These are phyloP conservation scores for Brachionus asplanchnoidis DNA, from an alignment of 1,140 invertebrate genomes.

Conservation along the genomic window DNA sequence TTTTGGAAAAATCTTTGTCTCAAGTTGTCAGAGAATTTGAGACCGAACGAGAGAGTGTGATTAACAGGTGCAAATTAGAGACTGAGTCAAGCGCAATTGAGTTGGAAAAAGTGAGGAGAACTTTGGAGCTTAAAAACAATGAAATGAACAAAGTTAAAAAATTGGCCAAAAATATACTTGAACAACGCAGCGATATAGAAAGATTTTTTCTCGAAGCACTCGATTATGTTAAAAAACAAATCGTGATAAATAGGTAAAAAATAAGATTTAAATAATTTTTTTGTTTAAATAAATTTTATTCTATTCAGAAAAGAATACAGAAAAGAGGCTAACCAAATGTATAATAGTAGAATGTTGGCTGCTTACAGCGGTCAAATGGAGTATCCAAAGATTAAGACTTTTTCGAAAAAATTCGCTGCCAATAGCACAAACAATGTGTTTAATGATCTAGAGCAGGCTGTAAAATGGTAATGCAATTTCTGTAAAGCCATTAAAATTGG, in stretches of 20 bases:
- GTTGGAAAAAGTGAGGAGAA: conserved; percentile 52
- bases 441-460: conserved; percentile 54
- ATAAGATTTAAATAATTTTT: background rate
- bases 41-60: conserved; percentile 46
- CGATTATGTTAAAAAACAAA: conserved; percentile 53
- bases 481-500: background rate
- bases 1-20: conserved; percentile 53
- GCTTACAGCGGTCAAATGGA: conserved; percentile 53
- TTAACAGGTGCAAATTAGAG: conserved; percentile 47
- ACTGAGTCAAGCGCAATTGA: conserved; percentile 51
- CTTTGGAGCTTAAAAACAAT: conserved; percentile 54
- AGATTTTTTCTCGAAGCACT: conserved; percentile 54
- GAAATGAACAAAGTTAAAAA: conserved; percentile 56
- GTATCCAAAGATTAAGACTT: conserved; percentile 55
- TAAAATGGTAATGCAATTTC: conserved; percentile 49
- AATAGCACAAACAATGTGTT: conserved; percentile 57
- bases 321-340: conserved; percentile 52
- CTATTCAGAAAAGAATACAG: conserved; percentile 52
- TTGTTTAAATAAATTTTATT: background rate
- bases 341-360: conserved; percentile 53
- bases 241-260: conserved; percentile 43
- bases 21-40: conserved; percentile 55
- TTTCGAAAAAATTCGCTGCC: conserved; percentile 50
- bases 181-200: conserved; percentile 56
- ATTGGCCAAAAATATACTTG: conserved; percentile 55